Evolutionary conservation across 2,113 vertebrate genomes (phyloP), one percentile per base, ranked within the genome.

Genomic region (Pelusios castaneus): DNA sequence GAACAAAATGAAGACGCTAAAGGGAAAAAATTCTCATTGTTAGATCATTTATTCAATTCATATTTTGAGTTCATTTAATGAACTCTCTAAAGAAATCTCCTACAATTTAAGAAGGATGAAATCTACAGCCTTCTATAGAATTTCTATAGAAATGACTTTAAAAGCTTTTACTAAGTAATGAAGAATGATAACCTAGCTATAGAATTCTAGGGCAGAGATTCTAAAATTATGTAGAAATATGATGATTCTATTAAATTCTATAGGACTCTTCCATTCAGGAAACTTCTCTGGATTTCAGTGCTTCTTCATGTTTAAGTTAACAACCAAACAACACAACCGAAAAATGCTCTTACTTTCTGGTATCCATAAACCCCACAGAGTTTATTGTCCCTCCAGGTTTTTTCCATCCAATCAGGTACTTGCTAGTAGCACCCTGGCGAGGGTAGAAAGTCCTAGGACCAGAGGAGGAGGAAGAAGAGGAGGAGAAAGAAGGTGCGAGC

Each of bases 391-490:
- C 99, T 92, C 99, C 99, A 0, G 99, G 99, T 90, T 99, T 99
- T 97, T 99, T 99, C 99, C 99, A 99, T 96, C 99, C 99, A 1
- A 99, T 99, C 97, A 99, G 98, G 97, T 99, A 99, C 98, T 99
- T 99, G 98, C 99, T 99, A 89, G 99, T 99, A 90, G 99, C 99
- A 43, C 99, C 99, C 98, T 99, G 99, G 81, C 99, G 99, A 29
- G 99, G 99, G 97, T 99, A 99, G 98, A 99, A 99, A 96, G 98
- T 99, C 97, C 99, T 99, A 86, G 99, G 99, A 56, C 99, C 99
- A 1, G 99, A 99, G 1, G 99, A 98, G 31, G 98, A 98, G 0
- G 99, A 99, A 82, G 99, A 98, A 84, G 99, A 99, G 45, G 99
- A 99, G n/a, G 99, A 99, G 85, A 98, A 98, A 93, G 98, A 97